Evolutionary conservation across 2,888 invertebrate species (phyloP), one percentile per base, ranked within the genome.

Genomic region (Oxytorus armatus): DNA sequence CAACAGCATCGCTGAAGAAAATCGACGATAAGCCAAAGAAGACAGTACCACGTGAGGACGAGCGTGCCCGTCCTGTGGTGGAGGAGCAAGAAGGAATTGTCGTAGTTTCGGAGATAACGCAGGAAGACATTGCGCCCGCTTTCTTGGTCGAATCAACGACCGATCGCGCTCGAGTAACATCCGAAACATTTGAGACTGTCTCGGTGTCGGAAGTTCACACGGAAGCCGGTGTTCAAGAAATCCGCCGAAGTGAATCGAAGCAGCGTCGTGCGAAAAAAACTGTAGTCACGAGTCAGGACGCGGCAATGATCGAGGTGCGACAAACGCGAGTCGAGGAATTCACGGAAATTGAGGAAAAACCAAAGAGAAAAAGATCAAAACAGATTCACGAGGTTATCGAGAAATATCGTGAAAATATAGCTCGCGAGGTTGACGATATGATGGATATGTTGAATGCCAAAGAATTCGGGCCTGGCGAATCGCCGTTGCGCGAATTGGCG

Each of bases 401-500:
- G 79, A 94, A 95, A 86, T 92, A 93, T 23, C 93, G 94, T 87
- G 92, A 93, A 42, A 91, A 91, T 53, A 94, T 95, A 89, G 95
- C 95, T 11, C 94, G 95, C 74, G 96, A 97, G 92, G 95, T 97
- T 14, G 95, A 96, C 81, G 95, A 96, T 89, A 93, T 96, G 29
- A 93, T 97, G 83, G 95, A 96, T 85, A 93, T 95, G 10, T 94
- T 97, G 18, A 95, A 95, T 85, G 96, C 95, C 0, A 95, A 95
- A 88, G 96, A 96, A 85, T 97, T 97, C 89, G 96, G 96, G 0
- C 95, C 96, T 4, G 97, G 96, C 8, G 96, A 96, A 92, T 94
- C 94, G 23, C 96, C 97, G 0, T 92, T 97, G 59, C 93, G 96
- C 66, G 97, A 97, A 93, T 92, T 97, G 75, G 97, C 97, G 8